Percentiles rank a stretch among this genome's conserved stretches.
These are phyloP conservation scores for Cossypha caffra DNA, from an alignment of 2,797 vertebrate species.

Conservation along the genomic window DNA sequence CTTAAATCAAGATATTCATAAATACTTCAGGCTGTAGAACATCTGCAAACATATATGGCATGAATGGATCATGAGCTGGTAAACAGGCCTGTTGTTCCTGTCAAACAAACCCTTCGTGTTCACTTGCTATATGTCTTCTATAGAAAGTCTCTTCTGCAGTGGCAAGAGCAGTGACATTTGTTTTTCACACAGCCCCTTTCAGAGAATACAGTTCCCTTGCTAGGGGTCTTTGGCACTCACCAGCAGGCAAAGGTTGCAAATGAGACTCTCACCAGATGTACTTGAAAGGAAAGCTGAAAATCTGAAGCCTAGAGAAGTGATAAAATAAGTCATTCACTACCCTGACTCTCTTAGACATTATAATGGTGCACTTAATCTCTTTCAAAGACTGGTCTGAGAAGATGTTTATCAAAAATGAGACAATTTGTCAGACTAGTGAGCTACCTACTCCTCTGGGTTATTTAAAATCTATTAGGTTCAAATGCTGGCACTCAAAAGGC, in stretches of 20 bases:
- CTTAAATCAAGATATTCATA: not conserved
- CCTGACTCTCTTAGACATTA: not conserved
- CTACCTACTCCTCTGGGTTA: not conserved
- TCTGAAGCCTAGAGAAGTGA: not conserved
- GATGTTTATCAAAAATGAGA: not conserved
- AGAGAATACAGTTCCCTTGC: not conserved
- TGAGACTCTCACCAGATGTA: not conserved
- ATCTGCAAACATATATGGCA: not conserved
- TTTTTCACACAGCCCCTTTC: not conserved
- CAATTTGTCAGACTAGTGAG: not conserved
- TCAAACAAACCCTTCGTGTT: not conserved
- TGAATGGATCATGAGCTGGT: not conserved
- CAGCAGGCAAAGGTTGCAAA: not conserved
- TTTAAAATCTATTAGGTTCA: conserved; percentile 1
- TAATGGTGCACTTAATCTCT: not conserved
- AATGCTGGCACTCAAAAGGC: not conserved
- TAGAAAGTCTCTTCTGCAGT: not conserved
- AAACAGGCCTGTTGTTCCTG: not conserved
- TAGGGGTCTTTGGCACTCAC: not conserved
- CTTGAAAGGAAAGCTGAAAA: not conserved
- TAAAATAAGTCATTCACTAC: not conserved
- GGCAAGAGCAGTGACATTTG: not conserved
- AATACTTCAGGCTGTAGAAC: not conserved
- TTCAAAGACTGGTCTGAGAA: not conserved
- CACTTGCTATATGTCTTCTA: not conserved